Evolutionary conservation across 2,113 vertebrate species (phyloP), one percentile per base, ranked within the genome.

Genomic region (Gavialis gangeticus): DNA sequence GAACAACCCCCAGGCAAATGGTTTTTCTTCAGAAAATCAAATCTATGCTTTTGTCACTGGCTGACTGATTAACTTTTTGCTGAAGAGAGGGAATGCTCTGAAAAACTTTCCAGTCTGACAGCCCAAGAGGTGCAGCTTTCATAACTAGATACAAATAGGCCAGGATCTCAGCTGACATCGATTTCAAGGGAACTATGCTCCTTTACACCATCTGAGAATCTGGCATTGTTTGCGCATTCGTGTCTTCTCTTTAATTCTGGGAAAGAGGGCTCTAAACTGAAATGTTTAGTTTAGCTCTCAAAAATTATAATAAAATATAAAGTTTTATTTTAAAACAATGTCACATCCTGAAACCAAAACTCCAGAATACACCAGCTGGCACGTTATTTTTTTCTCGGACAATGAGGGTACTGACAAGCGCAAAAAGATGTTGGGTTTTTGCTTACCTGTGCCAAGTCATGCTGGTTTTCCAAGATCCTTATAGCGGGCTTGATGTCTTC

Each of bases 401-500:
- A 5, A 24, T 30, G 54, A 54, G 58, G 55, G 75, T 34, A 0
- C 9, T 0, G 67, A 83, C 37, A 79, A 24, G 66, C 75, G 5
- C 17, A 3, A 79, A 54, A 14, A 82, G n/a, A 14, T 8, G 6
- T 6, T 5, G 25, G 63, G 25, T 75, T n/a, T 62, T 4, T 2
- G 34, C 97, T 96, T 96, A 98, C 98, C 98, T 98, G 97, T 4
- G 94, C 87, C 96, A 97, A 90, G 27, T 98, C 97, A 17, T 94
- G 94, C 0, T 91, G 82, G 69, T 84, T 97, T 21, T 96, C 95
- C 91, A 96, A 60, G 76, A 97, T 78, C 91, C 98, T 98, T 84
- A 98, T 88, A 37, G 92, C 95, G 69, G 98, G 97, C 93, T 99
- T 99, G 96, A 99, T 98, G 98, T 99, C 98, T 96, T 99, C 99